phyloP scores from a whole-genome alignment of 2,888 invertebrate genomes.

The Leptarthrus brevirostris region DNA sequence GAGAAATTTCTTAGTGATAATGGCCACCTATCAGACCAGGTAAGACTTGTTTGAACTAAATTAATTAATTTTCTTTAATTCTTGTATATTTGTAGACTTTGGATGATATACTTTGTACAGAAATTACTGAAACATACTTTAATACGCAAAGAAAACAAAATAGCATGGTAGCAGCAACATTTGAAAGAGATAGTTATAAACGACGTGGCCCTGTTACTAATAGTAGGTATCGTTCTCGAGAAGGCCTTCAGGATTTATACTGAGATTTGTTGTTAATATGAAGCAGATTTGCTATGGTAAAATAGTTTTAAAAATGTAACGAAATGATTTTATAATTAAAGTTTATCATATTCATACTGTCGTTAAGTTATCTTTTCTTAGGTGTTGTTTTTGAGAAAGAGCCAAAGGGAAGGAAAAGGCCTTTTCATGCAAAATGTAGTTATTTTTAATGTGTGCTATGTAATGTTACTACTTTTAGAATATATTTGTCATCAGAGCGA shows the following conservation, averaged over 20 bases:
- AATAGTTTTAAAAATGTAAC: too few relatives aligned
- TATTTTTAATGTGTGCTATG: too few relatives aligned
- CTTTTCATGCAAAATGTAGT: too few relatives aligned
- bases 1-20: slow-evolving; percentile 70
- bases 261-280: too few relatives aligned
- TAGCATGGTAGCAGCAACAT: slow-evolving; percentile 49
- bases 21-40: slow-evolving; percentile 52
- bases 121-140: slow-evolving; percentile 46
- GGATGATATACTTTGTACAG: slow-evolving; percentile 53
- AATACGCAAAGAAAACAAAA: slow-evolving; percentile 43
- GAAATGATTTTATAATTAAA: too few relatives aligned
- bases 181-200: slow-evolving; percentile 30
- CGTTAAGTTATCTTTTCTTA: too few relatives aligned
- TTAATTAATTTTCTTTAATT: neutral
- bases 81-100: slow-evolving; percentile 47
- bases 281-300: too few relatives aligned
- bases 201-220: neutral
- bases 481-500: too few relatives aligned
- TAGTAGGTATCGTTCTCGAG: slow-evolving; percentile 9
- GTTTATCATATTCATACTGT: too few relatives aligned
- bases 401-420: too few relatives aligned
- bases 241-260: slow-evolving; percentile 51
- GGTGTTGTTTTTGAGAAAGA: too few relatives aligned
- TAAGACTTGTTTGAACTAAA: slow-evolving; percentile 8
- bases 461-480: too few relatives aligned